Conservation (phyloP, 2,113 vertebrate species). For the Eublepharis macularius region DNA sequence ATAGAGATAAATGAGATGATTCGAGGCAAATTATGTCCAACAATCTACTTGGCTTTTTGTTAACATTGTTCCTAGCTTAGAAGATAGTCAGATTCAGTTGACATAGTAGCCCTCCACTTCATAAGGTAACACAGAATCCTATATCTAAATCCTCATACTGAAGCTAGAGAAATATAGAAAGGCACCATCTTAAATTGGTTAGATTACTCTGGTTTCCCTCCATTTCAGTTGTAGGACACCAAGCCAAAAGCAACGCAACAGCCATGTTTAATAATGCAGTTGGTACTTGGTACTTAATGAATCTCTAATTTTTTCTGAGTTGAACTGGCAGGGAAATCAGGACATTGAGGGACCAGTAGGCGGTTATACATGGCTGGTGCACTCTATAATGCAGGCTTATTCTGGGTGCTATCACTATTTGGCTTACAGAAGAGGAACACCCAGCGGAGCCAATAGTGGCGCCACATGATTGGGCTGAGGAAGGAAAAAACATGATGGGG, state of each 20-base stretch:
- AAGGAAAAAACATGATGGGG: no score
- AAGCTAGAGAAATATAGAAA: background rate
- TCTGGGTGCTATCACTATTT: background rate
- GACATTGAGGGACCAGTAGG: background rate
- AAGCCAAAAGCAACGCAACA: background rate
- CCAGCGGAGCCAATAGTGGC: no score
- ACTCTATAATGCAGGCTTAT: no score
- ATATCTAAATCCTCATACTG: background rate
- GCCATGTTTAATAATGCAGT: background rate
- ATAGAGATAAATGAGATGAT: background rate
- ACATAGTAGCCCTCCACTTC: background rate
- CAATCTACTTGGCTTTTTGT: background rate
- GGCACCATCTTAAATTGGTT: background rate
- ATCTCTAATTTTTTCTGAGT: background rate
- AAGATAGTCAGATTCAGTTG: background rate
- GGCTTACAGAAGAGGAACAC: background rate
- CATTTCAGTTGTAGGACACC: background rate
- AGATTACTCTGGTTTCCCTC: background rate
- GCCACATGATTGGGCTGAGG: no score
- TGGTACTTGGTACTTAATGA: background rate
- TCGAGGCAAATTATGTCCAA: constrained; percentile 5
- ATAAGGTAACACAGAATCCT: background rate
- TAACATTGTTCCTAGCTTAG: background rate
- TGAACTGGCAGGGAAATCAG: background rate
- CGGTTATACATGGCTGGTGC: background rate